Base-by-base conservation (phyloP, 2,113 vertebrate species). In the Rhadina sibilatrix region DNA sequence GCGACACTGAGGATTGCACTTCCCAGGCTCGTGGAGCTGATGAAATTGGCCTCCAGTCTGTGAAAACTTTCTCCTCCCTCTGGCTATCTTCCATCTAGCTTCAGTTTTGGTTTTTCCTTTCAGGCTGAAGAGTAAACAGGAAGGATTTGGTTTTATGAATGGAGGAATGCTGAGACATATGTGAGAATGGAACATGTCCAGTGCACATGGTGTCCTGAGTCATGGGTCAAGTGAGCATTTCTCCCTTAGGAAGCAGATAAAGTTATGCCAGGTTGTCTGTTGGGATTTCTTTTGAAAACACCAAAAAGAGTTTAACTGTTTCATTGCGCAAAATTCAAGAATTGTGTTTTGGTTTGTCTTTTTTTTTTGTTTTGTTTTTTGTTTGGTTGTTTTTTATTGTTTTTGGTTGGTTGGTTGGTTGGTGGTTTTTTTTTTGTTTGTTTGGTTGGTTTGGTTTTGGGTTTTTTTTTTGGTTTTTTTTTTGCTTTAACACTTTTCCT, bases 1-100 rank as follows among this genome's bases (percentile, higher is more conserved):
- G 92, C 98, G 99, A 64, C 99, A 99, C 93, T 99, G 98, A 99
- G 94, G 87, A 86, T 87, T 66, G 94, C 66, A 75, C 89, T 89
- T 80, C 42, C 89, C 61, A 10, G 87, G 94, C 95, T 96, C 44
- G 2, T 22, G 61, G 80, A 96, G 97, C 92, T 94, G 80, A 83
- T 76, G 94, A 93, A 83, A 95, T 92, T 59, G 88, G 96, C 80
- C 83, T 69, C 95, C 90, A 93, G 94, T 93, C 93, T 88, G 96
- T 96, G 97, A 95, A 97, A 97, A 97, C 82, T 96, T 91, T 89
- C 94, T 92, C 19, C 57, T 95, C 96, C 95, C 95, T 95, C 90
- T 92, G 81, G 95, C 95, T 97, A 77, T 97, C 94, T 95, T 84
- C 77, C 97, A 93, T 97, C 93, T 95, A 94, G 89, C 97, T 97